phyloP scores from a whole-genome alignment of 2,113 vertebrate genomes.

The Lonchura striata region DNA sequence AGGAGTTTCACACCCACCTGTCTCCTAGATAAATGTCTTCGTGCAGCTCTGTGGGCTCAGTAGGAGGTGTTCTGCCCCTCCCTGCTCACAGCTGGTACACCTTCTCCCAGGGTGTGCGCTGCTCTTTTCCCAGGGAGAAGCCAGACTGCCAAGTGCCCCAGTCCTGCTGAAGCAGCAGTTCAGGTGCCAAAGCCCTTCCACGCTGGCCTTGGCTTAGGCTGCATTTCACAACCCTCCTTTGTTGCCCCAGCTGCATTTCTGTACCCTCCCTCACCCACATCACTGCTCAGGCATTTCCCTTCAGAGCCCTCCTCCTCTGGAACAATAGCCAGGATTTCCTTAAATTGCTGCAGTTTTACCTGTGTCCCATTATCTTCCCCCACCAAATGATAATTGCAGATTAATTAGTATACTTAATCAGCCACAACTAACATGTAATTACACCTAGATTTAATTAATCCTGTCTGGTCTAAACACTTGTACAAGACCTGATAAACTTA shows the following conservation, averaged over 20 bases:
- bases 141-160: not conserved
- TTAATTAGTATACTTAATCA: constrained; percentile 38
- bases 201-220: not conserved
- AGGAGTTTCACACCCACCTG: not conserved
- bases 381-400: constrained; percentile 1
- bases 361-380: not conserved
- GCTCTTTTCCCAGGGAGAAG: not conserved
- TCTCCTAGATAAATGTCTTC: not conserved
- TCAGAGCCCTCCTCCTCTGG: not conserved
- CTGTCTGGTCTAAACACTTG: not conserved
- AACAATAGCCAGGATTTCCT: not conserved
- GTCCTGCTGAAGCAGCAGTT: not conserved
- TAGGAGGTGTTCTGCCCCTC: not conserved
- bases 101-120: not conserved
- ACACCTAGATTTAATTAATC: constrained; percentile 31
- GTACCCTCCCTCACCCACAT: not conserved
- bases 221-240: not conserved
- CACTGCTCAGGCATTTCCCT: not conserved
- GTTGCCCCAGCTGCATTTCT: not conserved
- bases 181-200: not conserved
- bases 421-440: constrained; percentile 27
- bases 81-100: not conserved
- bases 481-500: not conserved
- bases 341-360: not conserved
- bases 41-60: not conserved